Base-by-base conservation (phyloP, 2,888 invertebrate species). In the Myathropa florea region DNA sequence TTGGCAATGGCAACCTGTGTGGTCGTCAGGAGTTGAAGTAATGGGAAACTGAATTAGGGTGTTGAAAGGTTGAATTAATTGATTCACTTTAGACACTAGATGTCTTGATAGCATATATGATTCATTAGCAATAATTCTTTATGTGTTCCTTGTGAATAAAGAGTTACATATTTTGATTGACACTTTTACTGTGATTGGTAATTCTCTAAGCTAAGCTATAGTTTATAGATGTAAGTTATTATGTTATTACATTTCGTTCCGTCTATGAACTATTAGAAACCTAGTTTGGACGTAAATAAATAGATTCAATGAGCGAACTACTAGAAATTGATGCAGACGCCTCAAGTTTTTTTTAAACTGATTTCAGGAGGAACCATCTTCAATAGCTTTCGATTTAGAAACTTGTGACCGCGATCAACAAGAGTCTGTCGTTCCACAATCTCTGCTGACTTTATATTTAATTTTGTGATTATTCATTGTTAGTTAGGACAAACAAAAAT, bases 1-100 rank as follows among this genome's bases (percentile, higher is more conserved):
- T 73, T 80, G 67, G 83, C 86, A 83, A 77, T 72, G 82, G 73
- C 85, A 78, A 79, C 71, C 33, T 86, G 86, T 83, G 86, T 86
- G 86, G 86, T 86, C 86, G 78, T 1, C 7, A 6, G 33, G 46
- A 61, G 61, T 33, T 71, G 6, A 39, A 21, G 6, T 2, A 23
- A 21, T 39, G 26, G 26, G 24, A 21, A 30, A 46, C 36, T 46
- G 12, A n/a, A 10, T 33, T 21, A 21, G 55, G 39, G 57, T 55
- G 80, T 67, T 84, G 77, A 59, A 81, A 68, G 68, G 33, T 14
- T 24, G 6, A 57, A 24, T 57, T 23, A 26, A 26, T 57, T 24
- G 2, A 46, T 46, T 46, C 46, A 46, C 18, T 18, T 39, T 39
- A 18, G 46, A 46, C n/a, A 39, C 14, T 39, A 14, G 39, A n/a